Base-by-base conservation (phyloP, 2,888 invertebrate genomes). In the Euzetes globulus region DNA sequence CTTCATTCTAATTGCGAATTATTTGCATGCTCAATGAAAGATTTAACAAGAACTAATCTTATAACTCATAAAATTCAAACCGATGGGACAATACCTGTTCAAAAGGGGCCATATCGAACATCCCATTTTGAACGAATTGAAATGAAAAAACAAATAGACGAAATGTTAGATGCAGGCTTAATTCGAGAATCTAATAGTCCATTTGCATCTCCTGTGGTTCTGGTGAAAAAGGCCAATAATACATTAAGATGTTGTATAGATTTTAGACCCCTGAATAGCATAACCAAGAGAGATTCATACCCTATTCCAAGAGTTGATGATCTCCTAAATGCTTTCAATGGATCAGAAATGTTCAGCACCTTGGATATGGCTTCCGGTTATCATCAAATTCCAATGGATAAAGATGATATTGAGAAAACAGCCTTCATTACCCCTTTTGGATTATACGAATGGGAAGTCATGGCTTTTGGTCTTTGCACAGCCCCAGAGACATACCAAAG, bases 401-500 rank as follows among this genome's bases (percentile, higher is more conserved):
- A 29, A 11, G 72, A 65, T 11, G 74, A 74, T 52, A 47, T 29
- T 2, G 63, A 25, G 5, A 77, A 77, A 55, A 65, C 70, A 22
- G 74, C 75, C 1, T 77, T 77, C 70, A 29, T 41, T 27, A 75
- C 70, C 4, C 72, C 47, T 6, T 27, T 72, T 19, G 77, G 71
- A 17, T 37, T 47, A 17, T 77, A 37, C 25, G 68, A 76, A 68
- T 76, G 25, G 5, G 19, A 22, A 11, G 71, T 74, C 15, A 71
- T 77, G 75, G 75, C 71, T 7, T 76, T 77, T 29, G 77, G 77
- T n/a, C n/a, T 77, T 1, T 22, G 33, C 2, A 72, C 70, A 15
- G 75, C 68, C 5, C 75, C 76, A 4, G 76, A 75, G 0, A 58
- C 58, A 22, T 77, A 77, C 58, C 76, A 76, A 47, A 75, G 79